These are phyloP conservation scores for Helicolenus hilgendorfi DNA, from an alignment of 2,797 vertebrate genomes.

Conservation along the genomic window DNA sequence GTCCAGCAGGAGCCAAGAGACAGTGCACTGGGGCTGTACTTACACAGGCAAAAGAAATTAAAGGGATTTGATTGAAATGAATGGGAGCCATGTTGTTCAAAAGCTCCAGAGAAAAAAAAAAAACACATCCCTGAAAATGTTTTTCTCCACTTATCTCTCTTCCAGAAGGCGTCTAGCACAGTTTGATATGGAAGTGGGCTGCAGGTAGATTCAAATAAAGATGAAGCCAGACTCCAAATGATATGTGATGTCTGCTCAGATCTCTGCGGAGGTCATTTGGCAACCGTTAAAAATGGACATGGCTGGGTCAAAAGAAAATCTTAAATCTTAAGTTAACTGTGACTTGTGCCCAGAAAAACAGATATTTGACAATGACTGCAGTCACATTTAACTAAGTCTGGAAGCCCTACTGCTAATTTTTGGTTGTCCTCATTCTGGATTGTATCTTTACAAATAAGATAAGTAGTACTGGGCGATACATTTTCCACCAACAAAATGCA, in stretches of 20 bases:
- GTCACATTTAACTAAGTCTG: not conserved
- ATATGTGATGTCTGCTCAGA: not conserved
- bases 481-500: not conserved
- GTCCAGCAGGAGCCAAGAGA: conserved; percentile 67
- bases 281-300: not conserved
- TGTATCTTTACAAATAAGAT: not conserved
- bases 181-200: not conserved
- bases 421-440: not conserved
- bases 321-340: not conserved
- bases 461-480: not conserved
- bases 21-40: conserved; percentile 52
- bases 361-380: not conserved
- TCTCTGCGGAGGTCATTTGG: conserved; percentile 9
- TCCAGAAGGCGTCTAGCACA: not conserved
- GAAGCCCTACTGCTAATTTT: not conserved
- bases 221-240: not conserved
- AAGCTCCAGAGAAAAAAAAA: not conserved
- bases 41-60: conserved; percentile 35
- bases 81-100: conserved; percentile 35
- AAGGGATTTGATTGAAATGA: conserved; percentile 59
- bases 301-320: not conserved
- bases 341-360: not conserved
- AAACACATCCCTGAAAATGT: not conserved
- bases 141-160: conserved; percentile 21
- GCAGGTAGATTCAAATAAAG: conserved; percentile 27